phyloP scores from a whole-genome alignment of 2,113 vertebrate species.

The Diadophis punctatus region DNA sequence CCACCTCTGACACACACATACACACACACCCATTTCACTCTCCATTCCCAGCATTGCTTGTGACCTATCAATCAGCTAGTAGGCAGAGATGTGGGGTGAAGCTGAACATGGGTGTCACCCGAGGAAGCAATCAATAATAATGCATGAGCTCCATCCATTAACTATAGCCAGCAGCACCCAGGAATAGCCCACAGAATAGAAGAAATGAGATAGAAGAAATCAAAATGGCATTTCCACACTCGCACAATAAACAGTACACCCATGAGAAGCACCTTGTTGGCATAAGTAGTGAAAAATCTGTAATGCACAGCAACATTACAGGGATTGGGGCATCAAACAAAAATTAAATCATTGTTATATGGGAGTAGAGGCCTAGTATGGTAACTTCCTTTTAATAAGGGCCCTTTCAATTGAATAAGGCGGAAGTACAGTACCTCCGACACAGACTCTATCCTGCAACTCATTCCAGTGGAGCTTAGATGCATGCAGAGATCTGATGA shows the following conservation, averaged over 20 bases:
- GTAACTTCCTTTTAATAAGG: background rate
- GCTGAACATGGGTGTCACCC: background rate
- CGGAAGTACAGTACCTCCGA: background rate
- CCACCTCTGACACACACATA: too few species aligned
- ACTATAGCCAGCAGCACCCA: background rate
- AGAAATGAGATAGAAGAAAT: background rate
- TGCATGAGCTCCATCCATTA: background rate
- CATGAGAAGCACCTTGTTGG: background rate
- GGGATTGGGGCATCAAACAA: background rate
- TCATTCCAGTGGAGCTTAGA: background rate
- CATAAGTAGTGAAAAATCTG: background rate
- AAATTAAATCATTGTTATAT: background rate
- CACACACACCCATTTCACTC: background rate
- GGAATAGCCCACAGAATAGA: background rate
- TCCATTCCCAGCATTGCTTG: background rate
- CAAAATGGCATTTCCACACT: background rate
- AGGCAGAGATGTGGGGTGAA: background rate
- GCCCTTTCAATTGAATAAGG: background rate
- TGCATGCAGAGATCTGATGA: background rate
- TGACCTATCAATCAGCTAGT: background rate
- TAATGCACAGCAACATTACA: background rate
- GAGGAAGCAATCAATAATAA: background rate
- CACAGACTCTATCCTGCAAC: background rate
- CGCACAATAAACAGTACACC: background rate
- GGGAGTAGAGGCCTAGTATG: background rate